phyloP scores from a whole-genome alignment of 1,140 invertebrate genomes.

The Leguminivora glycinivorella region DNA sequence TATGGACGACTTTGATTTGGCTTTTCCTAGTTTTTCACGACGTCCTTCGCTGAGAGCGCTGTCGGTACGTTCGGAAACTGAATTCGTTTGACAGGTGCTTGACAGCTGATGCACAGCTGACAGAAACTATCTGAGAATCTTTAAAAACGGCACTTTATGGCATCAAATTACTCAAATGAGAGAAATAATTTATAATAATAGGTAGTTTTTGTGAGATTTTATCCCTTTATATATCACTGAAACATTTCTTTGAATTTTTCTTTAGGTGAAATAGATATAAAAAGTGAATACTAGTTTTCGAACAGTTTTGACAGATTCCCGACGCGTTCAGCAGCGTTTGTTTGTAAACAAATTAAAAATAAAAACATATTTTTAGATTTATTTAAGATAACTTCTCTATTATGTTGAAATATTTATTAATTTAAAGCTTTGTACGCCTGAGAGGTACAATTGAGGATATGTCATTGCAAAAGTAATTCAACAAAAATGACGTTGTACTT shows the following conservation, averaged over 20 bases:
- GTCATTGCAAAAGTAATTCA: too few relatives aligned
- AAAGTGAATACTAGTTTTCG: not conserved
- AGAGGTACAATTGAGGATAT: too few relatives aligned
- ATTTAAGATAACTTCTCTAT: not conserved
- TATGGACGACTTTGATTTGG: constrained; percentile 56
- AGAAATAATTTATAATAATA: not conserved
- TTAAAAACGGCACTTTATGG: too few relatives aligned
- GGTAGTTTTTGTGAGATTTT: not conserved
- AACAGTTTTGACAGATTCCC: not conserved
- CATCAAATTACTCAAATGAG: not conserved
- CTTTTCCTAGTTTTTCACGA: constrained; percentile 55
- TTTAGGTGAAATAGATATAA: not conserved
- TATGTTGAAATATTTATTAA: not conserved
- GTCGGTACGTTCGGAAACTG: not conserved
- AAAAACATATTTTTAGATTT: not conserved
- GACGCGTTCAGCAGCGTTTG: constrained; percentile 1
- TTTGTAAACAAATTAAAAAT: constrained; percentile 4
- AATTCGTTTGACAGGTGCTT: constrained; percentile 3
- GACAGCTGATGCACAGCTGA: not conserved
- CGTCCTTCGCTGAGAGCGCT: constrained; percentile 35
- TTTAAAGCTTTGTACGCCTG: too few relatives aligned
- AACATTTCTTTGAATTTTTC: not conserved
- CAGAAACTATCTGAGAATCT: not conserved
- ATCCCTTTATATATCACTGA: not conserved
- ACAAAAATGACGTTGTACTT: too few relatives aligned